Evolutionary conservation across 2,113 vertebrate species (phyloP).

Genomic region (Macquaria australasica): DNA sequence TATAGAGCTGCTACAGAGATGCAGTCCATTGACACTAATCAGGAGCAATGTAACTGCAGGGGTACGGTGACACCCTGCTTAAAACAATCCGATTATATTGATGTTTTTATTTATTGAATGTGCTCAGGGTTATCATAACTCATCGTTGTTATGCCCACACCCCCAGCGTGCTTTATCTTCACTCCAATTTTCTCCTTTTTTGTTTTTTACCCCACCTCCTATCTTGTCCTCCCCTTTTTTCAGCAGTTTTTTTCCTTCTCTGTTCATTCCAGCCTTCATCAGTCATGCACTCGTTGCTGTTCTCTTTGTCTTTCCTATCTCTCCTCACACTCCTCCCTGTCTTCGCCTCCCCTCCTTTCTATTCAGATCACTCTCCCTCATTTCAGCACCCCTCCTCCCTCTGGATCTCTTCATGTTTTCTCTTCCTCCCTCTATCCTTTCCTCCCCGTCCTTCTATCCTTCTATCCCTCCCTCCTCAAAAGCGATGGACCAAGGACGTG

Average conservation of each 20-base stretch:
- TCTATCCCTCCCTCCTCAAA: constrained; percentile 40
- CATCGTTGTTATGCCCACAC: constrained; percentile 30
- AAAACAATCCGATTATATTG: constrained; percentile 46
- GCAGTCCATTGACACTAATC: constrained; percentile 47
- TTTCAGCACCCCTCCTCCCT: constrained; percentile 51
- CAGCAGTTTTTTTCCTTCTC: constrained; percentile 30
- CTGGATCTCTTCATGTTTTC: constrained; percentile 36
- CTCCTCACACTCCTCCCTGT: constrained; percentile 9
- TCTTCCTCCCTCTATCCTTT: constrained; percentile 22
- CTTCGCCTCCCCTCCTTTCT: constrained; percentile 60
- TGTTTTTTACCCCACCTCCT: constrained; percentile 15
- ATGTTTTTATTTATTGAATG: constrained; percentile 67
- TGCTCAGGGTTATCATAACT: constrained; percentile 66
- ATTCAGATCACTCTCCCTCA: constrained; percentile 72
- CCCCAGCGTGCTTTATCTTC: constrained; percentile 30
- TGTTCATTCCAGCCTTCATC: constrained; percentile 63
- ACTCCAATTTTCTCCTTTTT: constrained; percentile 27
- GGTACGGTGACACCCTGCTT: constrained; percentile 26
- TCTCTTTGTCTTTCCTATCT: constrained; percentile 43
- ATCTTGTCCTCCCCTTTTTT: background rate
- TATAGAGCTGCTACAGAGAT: background rate
- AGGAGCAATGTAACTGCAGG: constrained; percentile 40
- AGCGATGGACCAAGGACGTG: constrained; percentile 63
- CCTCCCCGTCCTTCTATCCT: constrained; percentile 18
- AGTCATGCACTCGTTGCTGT: constrained; percentile 60